Percentiles rank a stretch among this genome's conserved stretches.
Evolutionary conservation across 2,113 vertebrate genomes (phyloP).

Genomic region (Dendrocopos noguchii): DNA sequence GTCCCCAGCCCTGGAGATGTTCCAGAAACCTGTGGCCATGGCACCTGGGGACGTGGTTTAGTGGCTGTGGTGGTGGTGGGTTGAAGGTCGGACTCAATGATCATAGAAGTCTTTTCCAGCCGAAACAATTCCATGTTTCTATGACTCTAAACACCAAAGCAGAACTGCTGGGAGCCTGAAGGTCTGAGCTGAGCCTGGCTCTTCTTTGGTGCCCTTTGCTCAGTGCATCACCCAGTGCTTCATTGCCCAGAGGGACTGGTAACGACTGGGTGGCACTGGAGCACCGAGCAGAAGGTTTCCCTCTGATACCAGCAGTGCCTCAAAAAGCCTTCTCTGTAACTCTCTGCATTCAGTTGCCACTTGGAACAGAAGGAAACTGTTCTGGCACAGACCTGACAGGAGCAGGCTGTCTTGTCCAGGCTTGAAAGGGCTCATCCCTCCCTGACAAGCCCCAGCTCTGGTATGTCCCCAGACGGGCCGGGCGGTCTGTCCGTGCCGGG

Average conservation of each 20-base stretch:
- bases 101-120: too few relatives aligned
- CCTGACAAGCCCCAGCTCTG: neutral
- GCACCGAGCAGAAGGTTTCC: rapidly evolving
- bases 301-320: neutral
- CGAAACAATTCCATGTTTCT: too few relatives aligned
- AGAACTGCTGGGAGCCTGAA: neutral
- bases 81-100: too few relatives aligned
- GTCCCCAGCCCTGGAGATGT: too few relatives aligned
- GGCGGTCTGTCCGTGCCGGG: rapidly evolving
- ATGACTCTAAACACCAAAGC: neutral
- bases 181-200: neutral
- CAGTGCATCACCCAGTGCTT: neutral
- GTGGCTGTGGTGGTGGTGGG: too few relatives aligned
- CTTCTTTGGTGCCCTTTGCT: neutral
- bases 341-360: neutral
- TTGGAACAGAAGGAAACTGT: neutral
- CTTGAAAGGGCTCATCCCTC: neutral
- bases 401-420: neutral
- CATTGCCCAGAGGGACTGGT: rapidly evolving
- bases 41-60: too few relatives aligned
- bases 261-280: neutral
- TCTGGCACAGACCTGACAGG: neutral
- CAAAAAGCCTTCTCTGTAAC: rapidly evolving
- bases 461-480: neutral
- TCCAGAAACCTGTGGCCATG: too few relatives aligned